phyloP scores from a whole-genome alignment of 1,140 invertebrate species.

The Sipha flava region DNA sequence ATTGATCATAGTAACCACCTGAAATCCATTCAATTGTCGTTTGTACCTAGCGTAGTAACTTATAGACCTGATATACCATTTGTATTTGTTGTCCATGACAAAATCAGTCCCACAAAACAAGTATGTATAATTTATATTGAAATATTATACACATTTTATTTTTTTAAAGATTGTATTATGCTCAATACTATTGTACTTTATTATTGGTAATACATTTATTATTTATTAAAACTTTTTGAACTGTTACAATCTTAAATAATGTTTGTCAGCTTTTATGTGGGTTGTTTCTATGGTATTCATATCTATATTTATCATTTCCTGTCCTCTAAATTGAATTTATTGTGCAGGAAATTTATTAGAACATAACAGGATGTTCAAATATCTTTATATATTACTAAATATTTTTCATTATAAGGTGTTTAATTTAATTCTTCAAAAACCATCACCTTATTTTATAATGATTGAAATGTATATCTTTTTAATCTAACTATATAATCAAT shows the following conservation, averaged over 20 bases:
- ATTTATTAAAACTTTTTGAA: slow-evolving; percentile 23
- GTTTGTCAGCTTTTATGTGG: not conserved
- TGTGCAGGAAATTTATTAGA: slow-evolving; percentile 4
- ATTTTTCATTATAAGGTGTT: not conserved
- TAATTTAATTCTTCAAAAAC: not conserved
- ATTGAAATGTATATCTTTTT: too few relatives aligned
- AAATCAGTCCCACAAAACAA: slow-evolving; percentile 55
- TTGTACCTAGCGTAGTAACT: slow-evolving; percentile 65
- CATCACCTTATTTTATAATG: not conserved
- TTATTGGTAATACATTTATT: slow-evolving; percentile 29
- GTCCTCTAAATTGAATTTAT: slow-evolving; percentile 24
- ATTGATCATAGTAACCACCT: slow-evolving; percentile 59
- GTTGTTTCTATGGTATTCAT: not conserved
- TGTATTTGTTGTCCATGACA: slow-evolving; percentile 60
- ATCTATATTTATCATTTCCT: slow-evolving; percentile 29
- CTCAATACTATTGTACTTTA: not conserved
- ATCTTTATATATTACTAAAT: not conserved
- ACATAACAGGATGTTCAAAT: slow-evolving; percentile 22
- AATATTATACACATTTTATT: not conserved
- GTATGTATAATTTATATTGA: slow-evolving; percentile 47
- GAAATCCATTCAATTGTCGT: slow-evolving; percentile 51
- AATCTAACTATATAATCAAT: too few relatives aligned
- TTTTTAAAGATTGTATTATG: not conserved
- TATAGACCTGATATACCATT: slow-evolving; percentile 59
- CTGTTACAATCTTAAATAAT: not conserved